Evolutionary conservation across 1,140 invertebrate species (phyloP), one percentile per base, ranked within the genome.

Genomic region (Drosophila nannoptera): DNA sequence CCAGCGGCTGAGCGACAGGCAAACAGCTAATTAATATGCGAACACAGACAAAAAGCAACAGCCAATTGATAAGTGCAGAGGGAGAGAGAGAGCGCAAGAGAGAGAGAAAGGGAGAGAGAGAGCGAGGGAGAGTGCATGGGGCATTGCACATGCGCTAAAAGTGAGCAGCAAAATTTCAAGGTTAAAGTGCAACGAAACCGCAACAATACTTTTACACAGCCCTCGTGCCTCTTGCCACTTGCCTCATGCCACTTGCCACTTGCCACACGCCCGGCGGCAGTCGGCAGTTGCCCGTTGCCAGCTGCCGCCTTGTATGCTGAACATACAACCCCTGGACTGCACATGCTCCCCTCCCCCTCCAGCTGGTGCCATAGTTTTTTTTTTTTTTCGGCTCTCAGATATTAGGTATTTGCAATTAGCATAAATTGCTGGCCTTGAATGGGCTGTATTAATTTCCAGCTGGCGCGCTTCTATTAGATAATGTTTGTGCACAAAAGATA

Each of bases 121-220:
- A 29, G 36, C 5, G 32, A 16, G 31, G n/a, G n/a, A 33, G 40
- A 32, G 29, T 67, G 77, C 72, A 81, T 29, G 69, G 22, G 38
- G 43, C 43, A 62, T 59, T 71, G 80, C 81, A 69, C 77, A 86
- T 84, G 81, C 82, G 82, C 74, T 58, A 77, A 81, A 68, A 59
- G 22, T 71, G 71, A 73, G 77, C 60, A 78, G 49, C 60, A 58
- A 22, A 64, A 69, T 87, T 88, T 88, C 87, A 88, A 88, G 87
- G 87, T 88, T 88, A 88, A 88, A 88, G 87, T 88, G 87, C 87
- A 88, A 87, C 83, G 87, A 76, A 88, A 84, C 77, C 74, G 81
- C 81, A 86, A 78, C 76, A 83, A 84, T 73, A 83, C 42, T 61
- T 65, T 55, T 46, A 40, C 65, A 48, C 65, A 62, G 12, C 50